Evolutionary conservation across 37 sponge, comb jelly and placozoan species (phyloP), one percentile per base, ranked within the genome.

Genomic region (Aplysina aerophoba): DNA sequence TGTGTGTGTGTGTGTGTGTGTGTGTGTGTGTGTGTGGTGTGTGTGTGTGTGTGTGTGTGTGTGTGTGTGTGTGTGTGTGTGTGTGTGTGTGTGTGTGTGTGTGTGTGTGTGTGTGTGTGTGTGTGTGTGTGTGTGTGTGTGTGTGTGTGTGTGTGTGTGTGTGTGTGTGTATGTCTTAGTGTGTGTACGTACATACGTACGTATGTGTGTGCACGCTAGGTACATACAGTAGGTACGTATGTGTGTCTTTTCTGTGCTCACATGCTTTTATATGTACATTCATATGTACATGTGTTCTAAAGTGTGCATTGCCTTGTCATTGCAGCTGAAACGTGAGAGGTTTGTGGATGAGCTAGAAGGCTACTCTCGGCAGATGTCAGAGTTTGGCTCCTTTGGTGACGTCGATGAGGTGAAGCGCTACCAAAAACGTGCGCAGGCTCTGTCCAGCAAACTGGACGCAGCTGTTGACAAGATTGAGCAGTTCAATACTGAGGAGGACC

Each of bases 401-500:
- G 73, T 99, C 0, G 77, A 87, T 19, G 96, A 99, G 50, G 84
- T 99, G 37, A 55, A 85, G 30, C 80, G 91, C 21, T 99, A 97
- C 88, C 85, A 83, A 60, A 96, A 97, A 89, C 97, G 93, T 78
- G 97, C 97, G 19, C 85, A 93, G 59, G 87, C 86, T 37, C 86
- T 99, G 44, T 83, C 73, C 19, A 36, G 56, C 19, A 91, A 91
- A 20, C 91, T 99, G 15, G 97, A 99, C 21, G 93, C 91, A n/a
- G 99, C 99, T 19, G 83, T 85, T 39, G 96, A 89, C 27, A 99
- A 92, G 83, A 93, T 97, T 79, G 99, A 99, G 44, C 92, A 91
- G 1, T 96, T 99, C 91, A 97, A 97, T 77, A 33, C 40, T 0
- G 99, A 99, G 68, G 99, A 99, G 80, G 99, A 99, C 80, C 92